These are phyloP conservation scores for Eristalis tenax DNA, from an alignment of 2,888 invertebrate species.

Conservation along the genomic window DNA sequence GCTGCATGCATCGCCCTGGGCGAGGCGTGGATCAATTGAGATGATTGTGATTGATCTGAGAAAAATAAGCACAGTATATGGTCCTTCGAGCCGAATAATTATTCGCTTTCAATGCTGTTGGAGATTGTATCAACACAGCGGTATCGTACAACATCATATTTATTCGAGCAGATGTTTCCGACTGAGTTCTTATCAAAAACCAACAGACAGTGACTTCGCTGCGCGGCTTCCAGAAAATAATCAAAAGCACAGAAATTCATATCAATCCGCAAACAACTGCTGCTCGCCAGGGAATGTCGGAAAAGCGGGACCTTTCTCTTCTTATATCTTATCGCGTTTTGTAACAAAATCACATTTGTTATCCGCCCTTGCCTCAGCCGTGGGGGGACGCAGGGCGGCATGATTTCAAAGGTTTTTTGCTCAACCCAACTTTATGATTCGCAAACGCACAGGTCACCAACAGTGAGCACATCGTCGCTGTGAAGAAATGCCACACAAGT, in stretches of 20 bases:
- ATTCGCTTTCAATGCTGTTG: neutral
- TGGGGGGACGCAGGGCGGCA: slow-evolving; percentile 13
- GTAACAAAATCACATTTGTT: slow-evolving; percentile 29
- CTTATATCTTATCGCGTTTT: slow-evolving; percentile 57
- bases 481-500: slow-evolving; percentile 22
- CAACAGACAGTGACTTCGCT: slow-evolving; percentile 53
- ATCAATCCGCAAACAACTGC: slow-evolving; percentile 31
- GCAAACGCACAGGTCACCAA: slow-evolving; percentile 33
- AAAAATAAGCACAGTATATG: neutral
- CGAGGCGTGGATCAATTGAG: neutral
- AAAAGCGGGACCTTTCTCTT: slow-evolving; percentile 25
- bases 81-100: slow-evolving; percentile 13
- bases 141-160: neutral
- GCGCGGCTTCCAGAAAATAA: slow-evolving; percentile 55
- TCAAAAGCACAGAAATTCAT: slow-evolving; percentile 26
- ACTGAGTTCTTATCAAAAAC: slow-evolving; percentile 53
- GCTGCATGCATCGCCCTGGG: neutral
- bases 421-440: slow-evolving; percentile 33
- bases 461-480: slow-evolving; percentile 3
- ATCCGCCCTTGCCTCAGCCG: neutral
- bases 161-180: slow-evolving; percentile 55
- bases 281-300: slow-evolving; percentile 22
- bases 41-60: neutral
- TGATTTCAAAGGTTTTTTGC: slow-evolving; percentile 46
- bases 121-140: neutral